phyloP scores from a whole-genome alignment of 2,888 invertebrate species.

The Keiferia lycopersicella region DNA sequence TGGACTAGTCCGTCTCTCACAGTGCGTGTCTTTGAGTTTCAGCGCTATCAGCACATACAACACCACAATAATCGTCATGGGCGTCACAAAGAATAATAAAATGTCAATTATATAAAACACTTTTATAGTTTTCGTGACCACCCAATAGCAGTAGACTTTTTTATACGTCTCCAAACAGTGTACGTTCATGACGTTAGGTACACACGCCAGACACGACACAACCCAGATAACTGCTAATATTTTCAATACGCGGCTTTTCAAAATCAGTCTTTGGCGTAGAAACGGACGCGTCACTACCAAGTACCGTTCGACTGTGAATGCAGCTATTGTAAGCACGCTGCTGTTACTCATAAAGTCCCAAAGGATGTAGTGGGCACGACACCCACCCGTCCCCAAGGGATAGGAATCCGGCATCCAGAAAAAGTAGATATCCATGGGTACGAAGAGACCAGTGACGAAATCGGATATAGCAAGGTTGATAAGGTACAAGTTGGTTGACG shows the following conservation, averaged over 20 bases:
- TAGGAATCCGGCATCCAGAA: conserved; percentile 89
- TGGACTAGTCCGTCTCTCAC: conserved; percentile 74
- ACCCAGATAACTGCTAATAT: conserved; percentile 87
- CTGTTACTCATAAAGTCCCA: conserved; percentile 92
- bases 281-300: conserved; percentile 93
- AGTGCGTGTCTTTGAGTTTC: conserved; percentile 83
- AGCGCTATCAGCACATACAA: conserved; percentile 89
- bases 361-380: conserved; percentile 86
- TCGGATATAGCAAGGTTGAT: conserved; percentile 90
- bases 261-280: conserved; percentile 87
- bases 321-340: conserved; percentile 91
- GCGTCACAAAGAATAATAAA: conserved; percentile 91
- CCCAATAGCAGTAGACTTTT: conserved; percentile 64
- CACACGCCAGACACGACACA: conserved; percentile 85
- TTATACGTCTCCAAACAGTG: conserved; percentile 62
- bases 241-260: conserved; percentile 89
- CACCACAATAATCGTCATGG: conserved; percentile 90
- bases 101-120: conserved; percentile 81
- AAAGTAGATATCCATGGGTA: conserved; percentile 90
- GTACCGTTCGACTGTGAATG: conserved; percentile 93
- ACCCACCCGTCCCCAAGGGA: conserved; percentile 88
- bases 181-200: conserved; percentile 82
- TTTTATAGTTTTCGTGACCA: conserved; percentile 48
- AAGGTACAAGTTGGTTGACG: conserved; percentile 90
- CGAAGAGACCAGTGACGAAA: conserved; percentile 84